A percentile compares a stretch with the other conserved stretches of the same genome.
These are phyloP conservation scores for Enteromius argenteus DNA, from an alignment of 2,797 vertebrate species.

Conservation along the genomic window DNA sequence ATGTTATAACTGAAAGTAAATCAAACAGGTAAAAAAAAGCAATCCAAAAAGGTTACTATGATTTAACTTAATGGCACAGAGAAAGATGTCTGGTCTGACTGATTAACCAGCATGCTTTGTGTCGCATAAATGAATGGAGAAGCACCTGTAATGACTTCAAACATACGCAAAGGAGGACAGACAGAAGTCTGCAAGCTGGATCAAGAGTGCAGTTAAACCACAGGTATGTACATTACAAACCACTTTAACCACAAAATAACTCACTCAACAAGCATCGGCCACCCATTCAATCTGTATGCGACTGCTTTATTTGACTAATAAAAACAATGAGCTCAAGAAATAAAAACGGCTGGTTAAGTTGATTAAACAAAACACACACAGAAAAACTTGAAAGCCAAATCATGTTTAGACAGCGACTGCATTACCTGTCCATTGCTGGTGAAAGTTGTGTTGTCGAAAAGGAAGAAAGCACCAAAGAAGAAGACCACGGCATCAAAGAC, in stretches of 20 bases:
- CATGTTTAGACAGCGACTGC: conserved; percentile 55
- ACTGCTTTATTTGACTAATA: conserved; percentile 19
- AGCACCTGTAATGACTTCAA: conserved; percentile 66
- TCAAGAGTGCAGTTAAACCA: conserved; percentile 39
- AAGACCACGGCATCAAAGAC: conserved; percentile 93
- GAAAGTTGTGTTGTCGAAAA: conserved; percentile 93
- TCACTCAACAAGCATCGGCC: conserved; percentile 12
- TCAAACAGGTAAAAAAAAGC: conserved; percentile 63
- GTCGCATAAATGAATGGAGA: conserved; percentile 68
- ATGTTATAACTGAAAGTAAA: conserved; percentile 70
- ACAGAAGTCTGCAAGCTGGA: conserved; percentile 41
- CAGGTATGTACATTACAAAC: conserved; percentile 29
- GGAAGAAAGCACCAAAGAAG: conserved; percentile 97
- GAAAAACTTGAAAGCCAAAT: background rate
- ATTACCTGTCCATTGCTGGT: conserved; percentile 90
- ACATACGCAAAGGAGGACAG: conserved; percentile 43
- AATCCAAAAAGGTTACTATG: conserved; percentile 73
- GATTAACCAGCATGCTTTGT: conserved; percentile 68
- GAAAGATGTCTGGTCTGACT: conserved; percentile 71
- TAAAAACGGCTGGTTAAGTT: conserved; percentile 39
- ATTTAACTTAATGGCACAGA: conserved; percentile 75
- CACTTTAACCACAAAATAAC: conserved; percentile 35
- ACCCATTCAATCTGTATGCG: conserved; percentile 5
- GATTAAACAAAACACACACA: conserved; percentile 29
- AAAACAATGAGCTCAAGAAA: conserved; percentile 24